Evolutionary conservation across 2,113 vertebrate species (phyloP), one percentile per base, ranked within the genome.

Genomic region (Silurus meridionalis): DNA sequence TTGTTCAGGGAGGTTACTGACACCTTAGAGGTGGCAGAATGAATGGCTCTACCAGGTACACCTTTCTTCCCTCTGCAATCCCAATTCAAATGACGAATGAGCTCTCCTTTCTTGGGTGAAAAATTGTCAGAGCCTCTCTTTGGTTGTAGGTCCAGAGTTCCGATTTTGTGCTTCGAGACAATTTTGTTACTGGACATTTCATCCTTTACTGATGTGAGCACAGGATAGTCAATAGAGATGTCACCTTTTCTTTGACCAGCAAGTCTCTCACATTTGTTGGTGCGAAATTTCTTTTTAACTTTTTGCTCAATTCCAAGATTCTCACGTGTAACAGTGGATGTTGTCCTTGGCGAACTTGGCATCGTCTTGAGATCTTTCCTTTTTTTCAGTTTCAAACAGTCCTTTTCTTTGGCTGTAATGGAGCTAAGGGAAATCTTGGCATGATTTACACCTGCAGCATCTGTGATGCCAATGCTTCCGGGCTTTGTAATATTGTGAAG

Each of bases 51-150:
- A 25, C 93, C 94, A 74, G 94, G 85, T 4, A 94, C 87, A 90
- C 95, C 95, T 82, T 95, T 99, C 92, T 95, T 96, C 90, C 92
- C 91, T 89, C 93, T 96, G 91, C 93, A 88, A 6, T 97, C 96
- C 79, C 94, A 95, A 0, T 95, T 96, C 46, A 94, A 67, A 5
- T 94, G 93, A 60, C 85, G 89, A 2, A 94, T 88, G 63, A 91
- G 90, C 63, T 96, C 96, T 3, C 88, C 91, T 83, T 96, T 97
- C 91, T 93, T 97, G 85, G 93, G 95, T 14, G 94, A 92, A 57
- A 94, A 95, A 71, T 92, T 91, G 80, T 95, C 97, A 7, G 92
- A 90, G 55, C 64, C 80, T 87, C 94, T 95, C 91, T 96, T 94
- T 8, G 92, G 90, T 46, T 96, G 97, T 86, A 95, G 55, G 10